Conservation (phyloP, 2,113 vertebrate genomes). For the Onychostruthus taczanowskii region DNA sequence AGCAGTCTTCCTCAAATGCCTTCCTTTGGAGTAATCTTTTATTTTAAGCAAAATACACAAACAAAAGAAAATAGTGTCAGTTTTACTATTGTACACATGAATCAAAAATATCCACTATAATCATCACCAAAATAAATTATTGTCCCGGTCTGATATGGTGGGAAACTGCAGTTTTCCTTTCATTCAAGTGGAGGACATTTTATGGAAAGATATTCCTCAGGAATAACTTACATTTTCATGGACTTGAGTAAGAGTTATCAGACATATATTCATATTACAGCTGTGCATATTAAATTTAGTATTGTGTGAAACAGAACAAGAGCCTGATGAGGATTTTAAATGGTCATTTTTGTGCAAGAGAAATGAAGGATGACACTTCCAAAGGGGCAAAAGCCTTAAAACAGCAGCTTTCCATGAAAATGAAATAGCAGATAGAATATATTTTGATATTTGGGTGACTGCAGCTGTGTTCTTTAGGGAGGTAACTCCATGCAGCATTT, state of each 20-base stretch:
- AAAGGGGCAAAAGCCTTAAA: neutral
- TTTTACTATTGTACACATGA: neutral
- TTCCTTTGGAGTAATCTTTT: conserved; percentile 19
- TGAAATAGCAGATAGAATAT: neutral
- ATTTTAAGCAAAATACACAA: conserved; percentile 48
- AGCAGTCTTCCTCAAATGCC: conserved; percentile 26
- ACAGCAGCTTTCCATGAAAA: neutral
- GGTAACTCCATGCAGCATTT: neutral
- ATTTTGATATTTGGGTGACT: neutral
- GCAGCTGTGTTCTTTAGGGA: neutral
- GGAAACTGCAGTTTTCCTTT: neutral
- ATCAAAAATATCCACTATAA: neutral
- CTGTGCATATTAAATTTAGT: neutral
- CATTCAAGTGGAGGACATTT: neutral
- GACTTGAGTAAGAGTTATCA: neutral
- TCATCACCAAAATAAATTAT: neutral
- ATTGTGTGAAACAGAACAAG: neutral
- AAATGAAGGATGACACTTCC: neutral
- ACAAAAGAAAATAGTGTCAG: conserved; percentile 1
- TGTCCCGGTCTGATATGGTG: neutral
- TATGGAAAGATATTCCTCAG: neutral
- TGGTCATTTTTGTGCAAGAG: neutral
- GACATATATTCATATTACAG: neutral
- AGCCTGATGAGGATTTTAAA: neutral
- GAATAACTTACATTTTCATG: neutral